These are phyloP conservation scores for Anabas testudineus DNA, from an alignment of 2,797 vertebrate genomes.

Conservation along the genomic window DNA sequence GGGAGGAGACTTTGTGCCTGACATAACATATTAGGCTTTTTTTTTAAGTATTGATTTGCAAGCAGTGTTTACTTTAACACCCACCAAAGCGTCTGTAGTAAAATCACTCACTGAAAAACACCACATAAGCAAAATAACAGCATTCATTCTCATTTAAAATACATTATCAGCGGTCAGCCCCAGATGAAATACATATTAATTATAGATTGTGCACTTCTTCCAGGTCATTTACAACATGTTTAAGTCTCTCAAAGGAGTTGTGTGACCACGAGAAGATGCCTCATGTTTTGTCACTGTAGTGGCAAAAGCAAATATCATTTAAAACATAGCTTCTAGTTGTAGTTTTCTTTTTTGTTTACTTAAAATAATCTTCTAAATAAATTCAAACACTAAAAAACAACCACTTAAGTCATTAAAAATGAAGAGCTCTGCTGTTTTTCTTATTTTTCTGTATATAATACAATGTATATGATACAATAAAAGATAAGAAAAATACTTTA, in stretches of 20 bases:
- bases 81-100: constrained; percentile 6
- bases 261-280: background rate
- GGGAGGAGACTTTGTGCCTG: constrained; percentile 54
- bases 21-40: constrained; percentile 65
- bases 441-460: too few relatives aligned
- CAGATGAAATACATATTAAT: background rate
- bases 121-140: background rate
- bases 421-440: constrained; percentile 52
- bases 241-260: constrained; percentile 18
- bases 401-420: constrained; percentile 65
- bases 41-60: constrained; percentile 66
- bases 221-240: background rate
- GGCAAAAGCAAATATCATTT: constrained; percentile 33
- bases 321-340: constrained; percentile 18
- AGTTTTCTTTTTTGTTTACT: constrained; percentile 9
- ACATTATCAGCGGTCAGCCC: background rate
- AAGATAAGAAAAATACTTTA: constrained; percentile 51
- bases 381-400: constrained; percentile 50
- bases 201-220: background rate
- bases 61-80: constrained; percentile 45
- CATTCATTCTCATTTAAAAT: background rate
- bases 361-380: constrained; percentile 39
- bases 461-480: too few relatives aligned
- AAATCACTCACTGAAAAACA: constrained; percentile 2
- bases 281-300: constrained; percentile 24